These are phyloP conservation scores for Colletes latitarsis DNA, from an alignment of 1,140 invertebrate genomes.

Conservation along the genomic window DNA sequence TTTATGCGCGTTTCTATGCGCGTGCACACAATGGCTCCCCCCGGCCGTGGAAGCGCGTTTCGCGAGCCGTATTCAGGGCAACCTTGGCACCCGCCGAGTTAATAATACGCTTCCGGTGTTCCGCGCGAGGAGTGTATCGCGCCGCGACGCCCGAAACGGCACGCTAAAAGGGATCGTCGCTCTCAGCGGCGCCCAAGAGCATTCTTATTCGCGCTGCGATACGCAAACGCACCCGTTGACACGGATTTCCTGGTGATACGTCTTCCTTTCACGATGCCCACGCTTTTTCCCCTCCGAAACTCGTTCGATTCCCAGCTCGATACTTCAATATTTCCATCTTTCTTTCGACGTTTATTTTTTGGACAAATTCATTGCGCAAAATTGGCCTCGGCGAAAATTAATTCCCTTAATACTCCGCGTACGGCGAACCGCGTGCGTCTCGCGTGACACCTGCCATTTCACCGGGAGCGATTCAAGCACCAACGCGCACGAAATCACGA, in stretches of 20 bases:
- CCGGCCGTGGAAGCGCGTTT: neutral
- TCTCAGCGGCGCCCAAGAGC: neutral
- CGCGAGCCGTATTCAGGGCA: slow-evolving; percentile 11
- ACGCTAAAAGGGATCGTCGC: neutral
- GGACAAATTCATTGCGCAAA: too few species aligned
- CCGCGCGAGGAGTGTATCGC: neutral
- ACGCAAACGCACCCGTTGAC: slow-evolving; percentile 5
- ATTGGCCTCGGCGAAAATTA: too few species aligned
- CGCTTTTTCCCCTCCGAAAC: neutral
- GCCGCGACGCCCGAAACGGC: neutral
- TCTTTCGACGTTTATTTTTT: too few species aligned
- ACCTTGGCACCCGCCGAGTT: slow-evolving; percentile 13
- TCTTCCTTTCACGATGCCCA: slow-evolving; percentile 48
- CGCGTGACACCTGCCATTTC: too few species aligned
- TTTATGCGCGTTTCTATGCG: slow-evolving; percentile 5
- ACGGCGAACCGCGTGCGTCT: too few species aligned
- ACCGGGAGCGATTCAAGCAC: too few species aligned
- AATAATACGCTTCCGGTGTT: slow-evolving; percentile 26
- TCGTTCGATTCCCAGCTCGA: too few species aligned
- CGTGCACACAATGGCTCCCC: slow-evolving; percentile 1
- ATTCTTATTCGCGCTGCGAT: slow-evolving; percentile 9
- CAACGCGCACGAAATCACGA: too few species aligned
- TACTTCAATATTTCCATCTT: too few species aligned
- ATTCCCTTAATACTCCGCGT: too few species aligned
- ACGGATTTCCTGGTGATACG: slow-evolving; percentile 53